A percentile compares a stretch with the other conserved stretches of the same genome.
Conservation (phyloP, 2,888 invertebrate species). For the Chorisops tibialis region DNA sequence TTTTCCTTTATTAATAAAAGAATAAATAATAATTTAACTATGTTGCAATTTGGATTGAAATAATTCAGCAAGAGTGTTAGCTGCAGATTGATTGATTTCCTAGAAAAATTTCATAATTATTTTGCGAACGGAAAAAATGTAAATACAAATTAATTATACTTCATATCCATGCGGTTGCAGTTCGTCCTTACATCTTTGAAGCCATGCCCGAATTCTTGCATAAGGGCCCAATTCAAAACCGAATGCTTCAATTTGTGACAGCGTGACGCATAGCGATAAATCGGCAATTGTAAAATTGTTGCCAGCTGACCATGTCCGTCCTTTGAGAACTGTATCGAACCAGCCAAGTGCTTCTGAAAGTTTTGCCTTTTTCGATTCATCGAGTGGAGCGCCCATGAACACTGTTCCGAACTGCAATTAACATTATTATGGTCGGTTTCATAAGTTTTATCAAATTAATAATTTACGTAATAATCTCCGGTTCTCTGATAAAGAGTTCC, state of each 20-base stretch:
- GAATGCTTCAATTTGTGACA: constrained; percentile 52
- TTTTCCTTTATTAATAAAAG: not conserved
- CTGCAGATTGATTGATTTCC: constrained; percentile 61
- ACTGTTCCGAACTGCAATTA: constrained; percentile 52
- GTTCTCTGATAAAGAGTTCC: constrained; percentile 57
- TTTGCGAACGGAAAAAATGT: not conserved
- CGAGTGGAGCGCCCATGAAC: constrained; percentile 52
- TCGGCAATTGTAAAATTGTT: constrained; percentile 54
- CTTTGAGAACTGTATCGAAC: constrained; percentile 57
- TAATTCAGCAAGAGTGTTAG: constrained; percentile 56
- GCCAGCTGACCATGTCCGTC: constrained; percentile 59
- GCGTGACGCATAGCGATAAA: constrained; percentile 47
- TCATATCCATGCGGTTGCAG: constrained; percentile 66
- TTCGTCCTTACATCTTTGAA: constrained; percentile 61
- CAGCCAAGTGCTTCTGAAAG: constrained; percentile 58
- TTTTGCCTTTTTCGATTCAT: constrained; percentile 53
- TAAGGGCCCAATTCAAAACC: constrained; percentile 56
- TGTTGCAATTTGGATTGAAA: constrained; percentile 53
- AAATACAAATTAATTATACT: constrained; percentile 40
- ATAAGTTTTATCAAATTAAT: not conserved
- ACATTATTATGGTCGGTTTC: not conserved
- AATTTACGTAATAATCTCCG: constrained; percentile 57
- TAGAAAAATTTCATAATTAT: constrained; percentile 31
- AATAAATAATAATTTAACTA: constrained; percentile 8
- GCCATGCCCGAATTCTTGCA: constrained; percentile 60